Base-by-base conservation (phyloP, 2,797 vertebrate genomes). In the Aselliscus stoliczkanus region DNA sequence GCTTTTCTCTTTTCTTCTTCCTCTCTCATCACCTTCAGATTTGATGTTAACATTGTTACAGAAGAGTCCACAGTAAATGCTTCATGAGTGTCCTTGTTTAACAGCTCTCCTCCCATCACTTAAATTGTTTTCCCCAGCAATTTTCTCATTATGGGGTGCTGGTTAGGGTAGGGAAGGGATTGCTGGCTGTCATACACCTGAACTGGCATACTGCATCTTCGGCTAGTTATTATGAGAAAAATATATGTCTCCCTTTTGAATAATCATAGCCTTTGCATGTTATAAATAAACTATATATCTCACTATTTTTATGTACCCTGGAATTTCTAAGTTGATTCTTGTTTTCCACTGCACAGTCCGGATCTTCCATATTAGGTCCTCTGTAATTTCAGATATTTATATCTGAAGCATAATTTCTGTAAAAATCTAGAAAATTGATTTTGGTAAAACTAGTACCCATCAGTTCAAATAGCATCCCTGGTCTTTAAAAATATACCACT, bases 351-450 rank as follows among this genome's bases (percentile, higher is more conserved):
- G 2, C 11, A 44, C 44, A 13, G 13, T 29, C 42, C 52, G 10
- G 75, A 85, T 80, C 39, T 86, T 81, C 76, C 20, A 31, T 44
- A 86, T 76, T n/a, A 56, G 13, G 39, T 0, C 56, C 34, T 94
- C 34, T 84, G 21, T 80, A 70, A 67, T 90, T 93, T 95, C n/a
- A 92, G 52, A 21, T 50, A 82, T 80, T 69, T 79, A 75, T 85
- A 62, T 84, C 31, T 84, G 54, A 93, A 69, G 64, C 37, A 76
- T 7, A 56, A 87, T 79, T 62, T 56, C 81, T 73, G 23, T 37
- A 90, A 92, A 95, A 72, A 76, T 88, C 29, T 44, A 25, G 50
- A 83, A 88, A 92, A 47, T 0, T 65, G 34, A 60, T 77, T 89
- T 75, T 80, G 67, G 44, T 62, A 67, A 50, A 86, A 62, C 17